Percentiles rank a stretch among this genome's conserved stretches.
phyloP scores from a whole-genome alignment of 1,140 invertebrate species.

The Hycleus phaleratus region DNA sequence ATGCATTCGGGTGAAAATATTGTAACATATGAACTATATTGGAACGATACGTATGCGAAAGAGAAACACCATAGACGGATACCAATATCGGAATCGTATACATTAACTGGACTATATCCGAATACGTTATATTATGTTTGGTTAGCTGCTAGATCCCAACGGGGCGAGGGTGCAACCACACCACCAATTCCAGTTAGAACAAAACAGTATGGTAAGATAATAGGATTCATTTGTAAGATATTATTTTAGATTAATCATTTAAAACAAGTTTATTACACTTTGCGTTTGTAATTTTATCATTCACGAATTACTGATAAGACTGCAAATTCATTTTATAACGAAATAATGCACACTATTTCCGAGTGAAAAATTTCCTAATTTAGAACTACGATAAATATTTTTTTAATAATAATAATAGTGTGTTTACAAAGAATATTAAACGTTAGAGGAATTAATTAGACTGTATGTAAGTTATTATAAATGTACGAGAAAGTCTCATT shows the following conservation, averaged over 20 bases:
- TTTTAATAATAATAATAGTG: no score
- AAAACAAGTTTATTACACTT: conserved; percentile 4
- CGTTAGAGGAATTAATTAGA: no score
- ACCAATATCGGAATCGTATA: conserved; percentile 74
- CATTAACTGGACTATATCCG: conserved; percentile 79
- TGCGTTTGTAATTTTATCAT: conserved; percentile 6
- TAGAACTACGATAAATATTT: no score
- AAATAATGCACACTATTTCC: no score
- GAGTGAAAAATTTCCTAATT: no score
- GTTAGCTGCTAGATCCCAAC: conserved; percentile 83
- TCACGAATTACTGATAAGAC: neutral
- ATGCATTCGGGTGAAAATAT: conserved; percentile 86
- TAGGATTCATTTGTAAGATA: neutral
- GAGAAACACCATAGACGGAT: conserved; percentile 64
- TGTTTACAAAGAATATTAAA: no score
- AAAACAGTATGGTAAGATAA: conserved; percentile 90
- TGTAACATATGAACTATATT: conserved; percentile 91
- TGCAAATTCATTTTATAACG: no score
- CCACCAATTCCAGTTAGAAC: conserved; percentile 90
- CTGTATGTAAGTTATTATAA: conserved; percentile 11
- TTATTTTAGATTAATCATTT: conserved; percentile 5
- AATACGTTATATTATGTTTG: conserved; percentile 95
- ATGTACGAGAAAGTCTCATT: neutral
- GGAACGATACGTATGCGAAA: conserved; percentile 93
- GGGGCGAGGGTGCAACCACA: conserved; percentile 90